These are phyloP conservation scores for Crocuta crocuta DNA, from an alignment of 2,113 vertebrate species.

Conservation along the genomic window DNA sequence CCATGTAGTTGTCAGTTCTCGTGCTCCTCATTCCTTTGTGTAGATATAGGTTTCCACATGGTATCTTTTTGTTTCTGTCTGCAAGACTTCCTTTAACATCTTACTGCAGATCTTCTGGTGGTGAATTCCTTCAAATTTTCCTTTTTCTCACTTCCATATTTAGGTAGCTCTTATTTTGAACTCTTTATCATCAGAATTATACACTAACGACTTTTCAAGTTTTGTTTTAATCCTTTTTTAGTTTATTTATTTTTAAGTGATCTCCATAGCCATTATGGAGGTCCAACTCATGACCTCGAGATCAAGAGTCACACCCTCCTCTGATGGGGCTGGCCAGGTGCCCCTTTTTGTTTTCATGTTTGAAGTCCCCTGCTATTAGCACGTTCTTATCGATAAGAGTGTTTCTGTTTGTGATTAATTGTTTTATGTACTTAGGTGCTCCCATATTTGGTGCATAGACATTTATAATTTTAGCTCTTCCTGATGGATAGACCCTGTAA, in stretches of 20 bases:
- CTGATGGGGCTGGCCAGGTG: neutral
- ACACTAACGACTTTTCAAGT: neutral
- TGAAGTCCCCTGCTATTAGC: too few relatives aligned
- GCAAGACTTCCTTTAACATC: neutral
- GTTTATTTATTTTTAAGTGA: neutral
- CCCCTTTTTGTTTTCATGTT: neutral
- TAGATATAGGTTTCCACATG: neutral
- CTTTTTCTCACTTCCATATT: neutral
- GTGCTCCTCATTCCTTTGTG: neutral
- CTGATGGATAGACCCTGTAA: too few relatives aligned
- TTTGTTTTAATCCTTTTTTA: neutral
- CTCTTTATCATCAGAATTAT: neutral
- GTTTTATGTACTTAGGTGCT: too few relatives aligned
- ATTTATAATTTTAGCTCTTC: too few relatives aligned
- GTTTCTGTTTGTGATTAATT: too few relatives aligned
- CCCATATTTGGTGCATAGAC: too few relatives aligned
- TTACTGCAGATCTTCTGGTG: neutral
- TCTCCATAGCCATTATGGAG: neutral
- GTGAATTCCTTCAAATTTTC: neutral
- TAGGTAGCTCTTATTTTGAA: neutral
- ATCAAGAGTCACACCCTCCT: neutral
- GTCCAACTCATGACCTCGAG: neutral
- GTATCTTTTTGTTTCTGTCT: neutral
- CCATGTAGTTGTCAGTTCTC: neutral
- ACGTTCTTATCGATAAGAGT: too few relatives aligned